These are phyloP conservation scores for Myotis planiceps DNA, from an alignment of 2,797 vertebrate species.

Conservation along the genomic window DNA sequence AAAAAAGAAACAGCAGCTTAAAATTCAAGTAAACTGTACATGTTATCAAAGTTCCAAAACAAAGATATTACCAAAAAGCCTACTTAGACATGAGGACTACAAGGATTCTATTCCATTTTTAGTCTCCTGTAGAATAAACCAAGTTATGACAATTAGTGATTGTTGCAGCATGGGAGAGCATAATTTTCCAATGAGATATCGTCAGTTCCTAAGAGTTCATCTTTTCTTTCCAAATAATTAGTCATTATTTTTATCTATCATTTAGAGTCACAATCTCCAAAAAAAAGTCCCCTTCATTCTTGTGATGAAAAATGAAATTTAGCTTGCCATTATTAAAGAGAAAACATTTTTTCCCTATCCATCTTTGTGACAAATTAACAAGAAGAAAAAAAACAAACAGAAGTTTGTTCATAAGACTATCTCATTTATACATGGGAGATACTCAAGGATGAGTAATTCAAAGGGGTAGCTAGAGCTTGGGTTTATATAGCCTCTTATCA, in stretches of 20 bases:
- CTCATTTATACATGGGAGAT: background rate
- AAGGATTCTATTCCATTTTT: background rate
- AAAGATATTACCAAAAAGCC: background rate
- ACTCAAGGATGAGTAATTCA: background rate
- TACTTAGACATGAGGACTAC: background rate
- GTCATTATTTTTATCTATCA: background rate
- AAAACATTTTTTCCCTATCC: background rate
- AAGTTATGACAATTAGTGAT: background rate
- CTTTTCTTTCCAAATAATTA: background rate
- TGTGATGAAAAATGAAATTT: constrained; percentile 41
- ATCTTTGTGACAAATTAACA: background rate
- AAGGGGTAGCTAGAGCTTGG: background rate
- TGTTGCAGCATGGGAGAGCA: background rate
- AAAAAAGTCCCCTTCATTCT: background rate
- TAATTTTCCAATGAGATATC: background rate
- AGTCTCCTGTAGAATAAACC: background rate
- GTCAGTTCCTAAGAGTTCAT: background rate
- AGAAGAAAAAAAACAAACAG: background rate
- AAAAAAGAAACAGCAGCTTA: background rate
- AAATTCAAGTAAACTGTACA: background rate
- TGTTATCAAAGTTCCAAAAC: background rate
- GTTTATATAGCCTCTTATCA: background rate
- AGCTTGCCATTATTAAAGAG: background rate
- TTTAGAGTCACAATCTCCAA: background rate
- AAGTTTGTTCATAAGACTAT: background rate